Evolutionary conservation across 1,140 invertebrate species (phyloP), one percentile per base, ranked within the genome.

Genomic region (Drosophila insularis): DNA sequence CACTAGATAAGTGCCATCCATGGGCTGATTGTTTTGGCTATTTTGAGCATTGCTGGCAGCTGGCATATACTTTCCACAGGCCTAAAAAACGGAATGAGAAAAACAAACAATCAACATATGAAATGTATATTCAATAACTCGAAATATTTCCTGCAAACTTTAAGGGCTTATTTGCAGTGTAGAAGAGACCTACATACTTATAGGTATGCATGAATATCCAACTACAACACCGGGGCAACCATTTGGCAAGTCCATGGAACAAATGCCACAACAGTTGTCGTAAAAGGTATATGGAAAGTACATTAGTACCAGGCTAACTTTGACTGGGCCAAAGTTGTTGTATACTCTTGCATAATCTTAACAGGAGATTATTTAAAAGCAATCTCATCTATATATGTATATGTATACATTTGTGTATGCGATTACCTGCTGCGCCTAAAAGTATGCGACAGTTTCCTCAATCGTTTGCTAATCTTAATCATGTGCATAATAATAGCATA

Each of bases 1-100:
- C 81, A 97, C 96, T 84, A 97, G 93, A 92, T 96, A 96, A 81
- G 96, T 96, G 87, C 95, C 95, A 89, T 96, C 95, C 95, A 96
- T 95, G 75, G 94, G 95, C 73, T 95, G 95, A 89, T 95, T 95
- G 71, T 95, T 95, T 93, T 96, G 95, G 92, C 95, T 96, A 78
- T 94, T 95, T 92, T 95, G 95, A 80, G 94, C 95, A 73, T 94
- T 95, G 90, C 95, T 94, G 71, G 95, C 95, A 66, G 96, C 95
- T 78, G 96, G 95, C 94, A 96, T 96, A 93, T 96, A 96, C 92
- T 96, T 96, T 89, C 95, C 95, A 92, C 95, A 96, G 80, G 95
- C 95, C 94, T 96, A 71, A 78, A 43, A 39, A 21, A 68, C 13
- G 53, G 23, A 1, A 70, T 35, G 58, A 35, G 11, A 68, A 17